These are phyloP conservation scores for Aricia agestis DNA, from an alignment of 1,140 invertebrate genomes.

Conservation along the genomic window DNA sequence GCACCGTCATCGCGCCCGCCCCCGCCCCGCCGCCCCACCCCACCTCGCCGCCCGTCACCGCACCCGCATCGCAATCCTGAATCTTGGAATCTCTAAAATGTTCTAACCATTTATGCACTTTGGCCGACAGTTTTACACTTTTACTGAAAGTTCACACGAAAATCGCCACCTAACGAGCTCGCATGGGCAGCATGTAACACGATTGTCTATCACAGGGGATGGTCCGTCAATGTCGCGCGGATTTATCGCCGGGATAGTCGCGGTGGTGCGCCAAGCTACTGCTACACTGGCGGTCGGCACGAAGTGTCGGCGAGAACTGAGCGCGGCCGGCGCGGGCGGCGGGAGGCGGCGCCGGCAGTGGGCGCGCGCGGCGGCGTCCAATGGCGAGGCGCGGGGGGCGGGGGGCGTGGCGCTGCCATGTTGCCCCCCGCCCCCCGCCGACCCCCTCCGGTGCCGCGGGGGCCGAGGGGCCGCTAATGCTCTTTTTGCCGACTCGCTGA, in stretches of 20 bases:
- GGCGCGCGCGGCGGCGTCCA: constrained; percentile 46
- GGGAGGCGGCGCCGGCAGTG: constrained; percentile 29
- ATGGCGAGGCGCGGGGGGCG: constrained; percentile 33
- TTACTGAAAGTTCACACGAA: background rate
- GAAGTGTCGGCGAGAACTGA: constrained; percentile 43
- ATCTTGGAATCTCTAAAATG: constrained; percentile 5
- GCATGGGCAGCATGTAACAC: background rate
- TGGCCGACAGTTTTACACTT: constrained; percentile 21
- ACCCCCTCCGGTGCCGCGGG: constrained; percentile 38
- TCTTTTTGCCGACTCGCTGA: constrained; percentile 65
- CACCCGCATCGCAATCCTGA: constrained; percentile 41
- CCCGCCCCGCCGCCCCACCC: constrained; percentile 48
- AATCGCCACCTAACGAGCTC: background rate
- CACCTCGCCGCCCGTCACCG: constrained; percentile 50
- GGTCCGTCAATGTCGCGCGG: too few relatives aligned
- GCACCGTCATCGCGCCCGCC: constrained; percentile 66
- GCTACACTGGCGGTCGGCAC: constrained; percentile 34
- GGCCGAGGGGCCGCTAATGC: constrained; percentile 44
- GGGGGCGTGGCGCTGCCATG: constrained; percentile 66
- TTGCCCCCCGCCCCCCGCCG: constrained; percentile 47
- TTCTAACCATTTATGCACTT: constrained; percentile 19
- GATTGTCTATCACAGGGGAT: too few relatives aligned
- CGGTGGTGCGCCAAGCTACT: background rate
- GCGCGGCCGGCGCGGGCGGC: constrained; percentile 28
- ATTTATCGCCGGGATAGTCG: background rate